Percentiles rank a stretch among this genome's conserved stretches.
These are phyloP conservation scores for Blennius ocellaris DNA, from an alignment of 2,113 vertebrate species.

Conservation along the genomic window DNA sequence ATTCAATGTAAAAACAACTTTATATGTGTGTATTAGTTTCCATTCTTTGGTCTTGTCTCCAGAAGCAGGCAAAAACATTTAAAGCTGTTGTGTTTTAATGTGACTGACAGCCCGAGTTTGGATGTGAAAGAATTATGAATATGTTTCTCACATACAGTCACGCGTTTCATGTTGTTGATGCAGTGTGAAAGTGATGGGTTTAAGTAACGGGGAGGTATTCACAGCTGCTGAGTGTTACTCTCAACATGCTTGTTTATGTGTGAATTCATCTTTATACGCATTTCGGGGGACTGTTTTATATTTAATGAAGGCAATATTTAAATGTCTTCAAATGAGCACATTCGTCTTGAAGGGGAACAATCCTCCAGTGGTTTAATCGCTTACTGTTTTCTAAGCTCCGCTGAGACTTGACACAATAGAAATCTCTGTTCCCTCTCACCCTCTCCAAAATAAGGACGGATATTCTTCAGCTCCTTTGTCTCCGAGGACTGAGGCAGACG, in stretches of 20 bases:
- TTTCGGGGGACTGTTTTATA: constrained; percentile 36
- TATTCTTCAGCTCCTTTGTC: constrained; percentile 50
- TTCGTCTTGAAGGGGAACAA: constrained; percentile 13
- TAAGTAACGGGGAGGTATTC: constrained; percentile 4
- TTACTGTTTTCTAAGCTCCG: constrained; percentile 46
- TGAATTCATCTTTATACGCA: neutral
- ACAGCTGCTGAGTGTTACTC: constrained; percentile 8
- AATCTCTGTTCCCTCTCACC: constrained; percentile 18
- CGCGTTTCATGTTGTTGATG: constrained; percentile 33
- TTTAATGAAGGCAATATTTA: constrained; percentile 59
- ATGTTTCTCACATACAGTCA: neutral
- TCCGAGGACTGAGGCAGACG: constrained; percentile 43
- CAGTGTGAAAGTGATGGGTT: neutral
- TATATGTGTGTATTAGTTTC: neutral
- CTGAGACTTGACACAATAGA: constrained; percentile 43
- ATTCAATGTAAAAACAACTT: neutral
- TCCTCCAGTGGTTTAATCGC: constrained; percentile 52
- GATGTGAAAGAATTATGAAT: constrained; percentile 34
- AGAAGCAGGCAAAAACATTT: neutral
- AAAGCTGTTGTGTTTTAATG: constrained; percentile 2
- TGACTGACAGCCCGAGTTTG: constrained; percentile 28
- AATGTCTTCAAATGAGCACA: constrained; percentile 23
- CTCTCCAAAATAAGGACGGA: constrained; percentile 51
- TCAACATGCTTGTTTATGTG: constrained; percentile 3
- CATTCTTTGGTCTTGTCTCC: neutral